phyloP scores from a whole-genome alignment of 2,113 vertebrate genomes.

The Otus sunia region DNA sequence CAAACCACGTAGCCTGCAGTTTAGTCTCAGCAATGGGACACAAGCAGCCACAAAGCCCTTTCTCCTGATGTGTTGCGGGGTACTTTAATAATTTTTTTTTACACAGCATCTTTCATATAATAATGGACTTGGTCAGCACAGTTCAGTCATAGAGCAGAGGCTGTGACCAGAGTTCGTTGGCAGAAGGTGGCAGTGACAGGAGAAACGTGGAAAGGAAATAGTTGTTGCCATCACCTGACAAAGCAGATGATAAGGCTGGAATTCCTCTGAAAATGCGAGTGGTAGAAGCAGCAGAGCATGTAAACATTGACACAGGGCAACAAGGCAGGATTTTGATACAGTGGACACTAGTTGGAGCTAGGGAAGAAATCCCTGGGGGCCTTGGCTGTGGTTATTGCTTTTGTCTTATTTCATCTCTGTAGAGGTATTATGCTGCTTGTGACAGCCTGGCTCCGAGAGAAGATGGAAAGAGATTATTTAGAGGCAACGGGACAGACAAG shows the following conservation, averaged over 20 bases:
- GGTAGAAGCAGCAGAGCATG: conserved; percentile 5
- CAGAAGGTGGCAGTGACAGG: not conserved
- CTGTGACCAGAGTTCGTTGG: not conserved
- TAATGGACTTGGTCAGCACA: not conserved
- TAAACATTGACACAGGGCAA: conserved; percentile 39
- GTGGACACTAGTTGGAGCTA: conserved; percentile 9
- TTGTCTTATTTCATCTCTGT: conserved; percentile 42
- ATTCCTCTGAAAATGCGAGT: not conserved
- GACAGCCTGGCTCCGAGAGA: conserved; percentile 21
- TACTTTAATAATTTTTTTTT: not conserved
- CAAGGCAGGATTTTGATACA: conserved; percentile 30
- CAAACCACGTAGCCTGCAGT: not conserved
- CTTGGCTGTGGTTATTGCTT: conserved; percentile 37
- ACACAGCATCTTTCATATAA: not conserved
- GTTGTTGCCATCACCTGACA: not conserved
- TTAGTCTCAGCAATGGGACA: not conserved
- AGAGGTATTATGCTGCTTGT: conserved; percentile 23
- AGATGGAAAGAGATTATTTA: conserved; percentile 49
- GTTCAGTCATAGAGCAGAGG: accelerated
- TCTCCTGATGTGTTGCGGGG: not conserved
- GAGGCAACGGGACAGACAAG: conserved; percentile 20
- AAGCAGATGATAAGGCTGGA: not conserved
- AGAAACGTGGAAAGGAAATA: not conserved
- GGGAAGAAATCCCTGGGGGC: conserved; percentile 16
- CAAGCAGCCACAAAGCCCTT: not conserved